phyloP scores from a whole-genome alignment of 2,888 invertebrate genomes.

The Penaeus monodon region DNA sequence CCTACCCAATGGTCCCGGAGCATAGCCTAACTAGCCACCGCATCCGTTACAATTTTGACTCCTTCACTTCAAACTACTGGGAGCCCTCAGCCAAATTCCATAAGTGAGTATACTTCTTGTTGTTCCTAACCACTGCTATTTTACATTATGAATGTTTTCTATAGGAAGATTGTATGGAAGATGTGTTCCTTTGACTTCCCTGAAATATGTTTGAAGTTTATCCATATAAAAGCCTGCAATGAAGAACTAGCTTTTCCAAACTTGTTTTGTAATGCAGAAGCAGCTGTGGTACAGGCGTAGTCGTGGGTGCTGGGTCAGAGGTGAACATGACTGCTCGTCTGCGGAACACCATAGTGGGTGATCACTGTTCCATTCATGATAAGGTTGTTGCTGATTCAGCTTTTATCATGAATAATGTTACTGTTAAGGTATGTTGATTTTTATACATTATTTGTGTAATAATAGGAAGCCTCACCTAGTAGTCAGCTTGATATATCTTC shows the following conservation, averaged over 20 bases:
- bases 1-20: conserved; percentile 50
- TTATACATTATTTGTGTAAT: too few species aligned
- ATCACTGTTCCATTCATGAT: conserved; percentile 54
- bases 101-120: conserved; percentile 31
- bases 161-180: too few species aligned
- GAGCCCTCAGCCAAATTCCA: conserved; percentile 56
- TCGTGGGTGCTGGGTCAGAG: conserved; percentile 57
- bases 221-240: too few species aligned
- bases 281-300: conserved; percentile 21
- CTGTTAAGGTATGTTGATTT: conserved; percentile 28
- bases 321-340: conserved; percentile 24
- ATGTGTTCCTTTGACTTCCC: too few species aligned
- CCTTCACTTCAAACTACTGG: conserved; percentile 53
- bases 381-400: conserved; percentile 23
- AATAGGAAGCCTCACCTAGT: too few species aligned
- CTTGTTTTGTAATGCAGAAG: conserved; percentile 24
- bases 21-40: conserved; percentile 54
- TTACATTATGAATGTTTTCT: neutral
- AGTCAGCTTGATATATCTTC: too few species aligned
- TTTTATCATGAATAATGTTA: conserved; percentile 46
- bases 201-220: too few species aligned
- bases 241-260: neutral
- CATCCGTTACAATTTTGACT: conserved; percentile 47
- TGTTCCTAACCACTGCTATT: neutral
- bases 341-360: conserved; percentile 47